Percentiles rank a stretch among this genome's conserved stretches.
Conservation (phyloP, 2,797 vertebrate species). For the Allobates femoralis region DNA sequence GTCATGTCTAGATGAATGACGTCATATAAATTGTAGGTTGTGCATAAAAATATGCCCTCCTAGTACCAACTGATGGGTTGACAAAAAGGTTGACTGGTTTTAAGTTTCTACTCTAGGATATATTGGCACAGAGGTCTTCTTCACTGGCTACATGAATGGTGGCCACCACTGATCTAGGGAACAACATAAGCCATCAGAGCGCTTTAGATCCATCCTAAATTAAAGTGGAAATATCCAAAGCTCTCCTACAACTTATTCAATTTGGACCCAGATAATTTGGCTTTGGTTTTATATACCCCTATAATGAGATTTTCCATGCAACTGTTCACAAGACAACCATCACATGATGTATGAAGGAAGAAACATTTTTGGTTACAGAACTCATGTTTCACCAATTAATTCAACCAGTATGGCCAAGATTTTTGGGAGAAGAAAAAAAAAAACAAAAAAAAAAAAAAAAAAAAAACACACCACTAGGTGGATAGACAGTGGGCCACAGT, state of each 20-base stretch:
- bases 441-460: too few species aligned
- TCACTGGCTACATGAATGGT: background rate
- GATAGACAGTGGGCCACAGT: too few species aligned
- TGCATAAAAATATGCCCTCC: background rate
- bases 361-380: too few species aligned
- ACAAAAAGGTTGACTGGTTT: background rate
- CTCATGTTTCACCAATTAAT: too few species aligned
- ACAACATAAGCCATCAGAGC: background rate
- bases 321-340: background rate
- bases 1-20: background rate
- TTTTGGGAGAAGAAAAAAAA: too few species aligned
- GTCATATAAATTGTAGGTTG: background rate
- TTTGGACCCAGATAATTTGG: background rate
- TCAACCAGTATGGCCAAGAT: too few species aligned
- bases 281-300: too few species aligned
- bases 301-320: background rate
- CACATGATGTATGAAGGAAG: too few species aligned
- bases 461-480: too few species aligned
- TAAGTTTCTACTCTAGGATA: background rate
- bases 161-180: background rate
- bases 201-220: background rate
- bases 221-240: background rate
- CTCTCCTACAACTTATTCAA: background rate
- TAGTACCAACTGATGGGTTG: background rate
- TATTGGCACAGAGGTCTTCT: conserved; percentile 6